Evolutionary conservation across 2,113 vertebrate species (phyloP), one percentile per base, ranked within the genome.

Genomic region (Panurus biarmicus): DNA sequence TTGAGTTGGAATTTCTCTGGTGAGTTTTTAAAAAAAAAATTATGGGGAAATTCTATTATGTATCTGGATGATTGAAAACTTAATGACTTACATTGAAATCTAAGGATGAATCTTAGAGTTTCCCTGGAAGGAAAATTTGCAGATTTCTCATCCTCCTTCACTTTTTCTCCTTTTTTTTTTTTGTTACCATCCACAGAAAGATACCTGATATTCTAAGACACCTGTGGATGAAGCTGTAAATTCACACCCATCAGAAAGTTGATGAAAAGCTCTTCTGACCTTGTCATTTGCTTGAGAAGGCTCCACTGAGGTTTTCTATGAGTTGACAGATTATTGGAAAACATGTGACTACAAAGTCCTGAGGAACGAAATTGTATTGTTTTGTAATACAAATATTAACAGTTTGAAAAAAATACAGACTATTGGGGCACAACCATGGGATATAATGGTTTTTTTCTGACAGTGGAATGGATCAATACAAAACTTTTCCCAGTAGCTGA

Each of bases 1-100:
- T 69, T 77, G 48, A 77, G 61, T 20, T 92, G 62, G 71, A 87
- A 60, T 85, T 74, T 56, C 47, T 95, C 64, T 91, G 51, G 45
- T 79, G 33, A 28, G 6, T 4, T 69, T 33, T 60, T 22, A 0
- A 9, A 14, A 47, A 24, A 25, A 13, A 48, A 25, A 25, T 4
- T 24, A 17, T 29, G 18, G 7, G n/a, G 6, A 74, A 82, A 48
- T 66, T 82, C 17, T 45, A 4, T 12, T 87, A 66, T 35, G 9
- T 42, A 18, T 57, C 57, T 85, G 62, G 19, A 70, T 26, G 12
- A 81, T 3, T 71, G 70, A 66, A 47, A 82, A n/a, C 4, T 38
- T 65, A 29, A 20, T 29, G 58, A 36, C 17, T 84, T 51, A 14
- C 4, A 18, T 0, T 77, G 25, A 70, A 82, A 47, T 23, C 35